Conservation (phyloP, 2,888 invertebrate genomes). For the Patella caerulea region DNA sequence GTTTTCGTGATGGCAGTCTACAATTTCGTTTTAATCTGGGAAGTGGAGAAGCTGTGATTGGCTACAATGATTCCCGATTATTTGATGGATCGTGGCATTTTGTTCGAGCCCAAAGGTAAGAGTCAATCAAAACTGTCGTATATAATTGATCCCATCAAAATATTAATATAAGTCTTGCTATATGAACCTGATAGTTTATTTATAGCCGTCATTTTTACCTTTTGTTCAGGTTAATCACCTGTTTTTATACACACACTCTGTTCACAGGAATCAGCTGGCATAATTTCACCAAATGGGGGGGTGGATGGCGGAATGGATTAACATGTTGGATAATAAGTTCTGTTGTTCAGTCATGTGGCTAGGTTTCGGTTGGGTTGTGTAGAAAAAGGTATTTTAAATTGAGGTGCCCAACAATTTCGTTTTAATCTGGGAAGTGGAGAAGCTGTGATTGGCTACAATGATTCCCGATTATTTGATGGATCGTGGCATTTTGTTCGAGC, state of each 20-base stretch:
- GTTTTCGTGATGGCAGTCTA: conserved; percentile 84
- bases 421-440: conserved; percentile 92
- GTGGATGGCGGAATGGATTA: no score
- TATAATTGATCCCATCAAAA: neutral
- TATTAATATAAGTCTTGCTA: no score
- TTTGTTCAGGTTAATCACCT: no score
- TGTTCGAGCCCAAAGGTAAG: conserved; percentile 81
- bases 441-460: conserved; percentile 86
- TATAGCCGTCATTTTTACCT: no score
- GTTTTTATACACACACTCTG: no score
- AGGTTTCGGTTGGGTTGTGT: no score
- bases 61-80: conserved; percentile 87
- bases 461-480: conserved; percentile 89
- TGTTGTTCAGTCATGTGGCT: no score
- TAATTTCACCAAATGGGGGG: no score
- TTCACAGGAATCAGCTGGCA: no score
- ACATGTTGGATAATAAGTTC: no score
- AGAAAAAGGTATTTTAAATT: no score
- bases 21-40: conserved; percentile 87
- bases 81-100: conserved; percentile 92
- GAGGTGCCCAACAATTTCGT: conserved; percentile 74
- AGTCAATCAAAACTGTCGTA: neutral
- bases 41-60: conserved; percentile 87
- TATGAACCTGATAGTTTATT: no score
- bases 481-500: conserved; percentile 86